Percentiles rank a stretch among this genome's conserved stretches.
phyloP scores from a whole-genome alignment of 1,140 invertebrate species.

The Aleiodes sp. region DNA sequence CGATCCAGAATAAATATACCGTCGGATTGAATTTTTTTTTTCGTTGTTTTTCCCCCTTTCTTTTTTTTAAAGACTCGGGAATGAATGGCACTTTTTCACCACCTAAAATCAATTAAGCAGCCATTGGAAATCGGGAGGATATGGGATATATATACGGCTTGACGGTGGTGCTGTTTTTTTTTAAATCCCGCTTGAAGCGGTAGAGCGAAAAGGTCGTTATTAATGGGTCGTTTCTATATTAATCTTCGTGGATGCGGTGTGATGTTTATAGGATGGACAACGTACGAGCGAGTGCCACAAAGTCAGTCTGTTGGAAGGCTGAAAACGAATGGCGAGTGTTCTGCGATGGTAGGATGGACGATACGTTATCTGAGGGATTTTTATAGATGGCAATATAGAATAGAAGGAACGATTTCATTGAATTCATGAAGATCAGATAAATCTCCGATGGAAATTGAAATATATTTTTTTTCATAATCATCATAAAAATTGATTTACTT shows the following conservation, averaged over 20 bases:
- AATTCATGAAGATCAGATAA: too few species aligned
- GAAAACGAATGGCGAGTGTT: slow-evolving; percentile 29
- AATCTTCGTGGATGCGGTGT: slow-evolving; percentile 27
- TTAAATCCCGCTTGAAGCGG: not conserved
- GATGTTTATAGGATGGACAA: slow-evolving; percentile 15
- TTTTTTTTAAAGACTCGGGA: not conserved
- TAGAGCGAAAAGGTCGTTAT: slow-evolving; percentile 32
- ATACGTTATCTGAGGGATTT: too few species aligned
- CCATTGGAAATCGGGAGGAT: not conserved
- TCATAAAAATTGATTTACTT: too few species aligned
- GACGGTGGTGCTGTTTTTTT: not conserved
- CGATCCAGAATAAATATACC: not conserved
- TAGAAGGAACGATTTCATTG: too few species aligned
- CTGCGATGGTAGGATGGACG: slow-evolving; percentile 38
- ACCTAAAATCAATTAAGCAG: not conserved
- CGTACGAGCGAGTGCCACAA: not conserved
- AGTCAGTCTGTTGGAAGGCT: slow-evolving; percentile 15
- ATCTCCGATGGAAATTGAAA: too few species aligned
- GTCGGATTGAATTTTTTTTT: not conserved
- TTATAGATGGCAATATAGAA: too few species aligned
- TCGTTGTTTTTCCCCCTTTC: not conserved
- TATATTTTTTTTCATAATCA: too few species aligned
- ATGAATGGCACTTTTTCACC: slow-evolving; percentile 24
- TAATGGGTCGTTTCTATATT: slow-evolving; percentile 34
- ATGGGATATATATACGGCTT: not conserved